Percentiles rank a stretch among this genome's conserved stretches.
Evolutionary conservation across 2,888 invertebrate species (phyloP).

Genomic region (Drosophila anomalata): DNA sequence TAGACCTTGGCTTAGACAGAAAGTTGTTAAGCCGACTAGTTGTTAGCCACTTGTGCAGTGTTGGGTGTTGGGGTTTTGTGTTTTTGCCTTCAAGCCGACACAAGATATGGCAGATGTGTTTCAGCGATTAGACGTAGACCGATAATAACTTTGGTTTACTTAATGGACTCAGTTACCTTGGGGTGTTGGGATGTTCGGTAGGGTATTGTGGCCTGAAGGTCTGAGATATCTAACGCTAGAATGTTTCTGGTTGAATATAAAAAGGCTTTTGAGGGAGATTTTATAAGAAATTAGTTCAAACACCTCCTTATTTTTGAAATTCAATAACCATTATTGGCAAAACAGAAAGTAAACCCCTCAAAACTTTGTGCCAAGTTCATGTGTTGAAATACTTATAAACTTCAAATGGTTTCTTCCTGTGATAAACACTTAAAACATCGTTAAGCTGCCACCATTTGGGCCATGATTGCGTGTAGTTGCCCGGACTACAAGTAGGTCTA

Average conservation of each 20-base stretch:
- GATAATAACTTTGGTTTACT: slow-evolving; percentile 20
- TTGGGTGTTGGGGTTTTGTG: slow-evolving; percentile 24
- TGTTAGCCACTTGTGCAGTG: slow-evolving; percentile 17
- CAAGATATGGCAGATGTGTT: slow-evolving; percentile 4
- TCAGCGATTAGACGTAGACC: slow-evolving; percentile 12
- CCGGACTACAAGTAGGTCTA: slow-evolving; percentile 16
- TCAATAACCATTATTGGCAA: not conserved
- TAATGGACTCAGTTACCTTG: not conserved
- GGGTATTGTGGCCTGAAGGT: not conserved
- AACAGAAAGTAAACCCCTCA: not conserved
- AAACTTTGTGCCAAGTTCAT: slow-evolving; percentile 5
- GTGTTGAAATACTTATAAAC: slow-evolving; percentile 10
- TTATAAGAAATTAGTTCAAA: too few relatives aligned
- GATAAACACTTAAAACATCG: slow-evolving; percentile 49
- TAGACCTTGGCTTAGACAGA: slow-evolving; percentile 38
- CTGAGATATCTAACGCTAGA: not conserved
- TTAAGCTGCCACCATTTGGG: slow-evolving; percentile 46
- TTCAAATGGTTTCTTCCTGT: slow-evolving; percentile 2
- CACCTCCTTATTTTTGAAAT: not conserved
- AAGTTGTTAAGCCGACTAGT: slow-evolving; percentile 57
- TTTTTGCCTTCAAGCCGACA: slow-evolving; percentile 1
- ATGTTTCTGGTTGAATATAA: too few relatives aligned
- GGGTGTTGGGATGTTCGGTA: not conserved
- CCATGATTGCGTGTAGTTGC: slow-evolving; percentile 64
- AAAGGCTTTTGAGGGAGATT: too few relatives aligned